A percentile compares a stretch with the other conserved stretches of the same genome.
Conservation (phyloP, 2,888 invertebrate species). For the Volucella inflata region DNA sequence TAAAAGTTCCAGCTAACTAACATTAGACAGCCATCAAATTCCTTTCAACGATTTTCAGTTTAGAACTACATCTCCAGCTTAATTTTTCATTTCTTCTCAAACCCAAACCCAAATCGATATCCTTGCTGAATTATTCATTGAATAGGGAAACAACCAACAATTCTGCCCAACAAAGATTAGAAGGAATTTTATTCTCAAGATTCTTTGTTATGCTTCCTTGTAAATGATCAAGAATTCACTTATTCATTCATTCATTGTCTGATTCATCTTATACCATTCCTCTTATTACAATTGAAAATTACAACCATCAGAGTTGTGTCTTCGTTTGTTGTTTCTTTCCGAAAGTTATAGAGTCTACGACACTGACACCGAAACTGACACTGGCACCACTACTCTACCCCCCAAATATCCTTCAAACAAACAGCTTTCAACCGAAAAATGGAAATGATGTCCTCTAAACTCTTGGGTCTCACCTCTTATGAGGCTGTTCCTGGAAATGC, state of each 20-base stretch:
- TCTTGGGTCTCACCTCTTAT: too few relatives aligned
- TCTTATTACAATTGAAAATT: constrained; percentile 66
- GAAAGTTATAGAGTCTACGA: constrained; percentile 20
- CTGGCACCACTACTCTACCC: too few relatives aligned
- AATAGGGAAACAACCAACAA: constrained; percentile 44
- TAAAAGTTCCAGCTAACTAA: too few relatives aligned
- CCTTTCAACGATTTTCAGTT: too few relatives aligned
- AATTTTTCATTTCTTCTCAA: background rate
- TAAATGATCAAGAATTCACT: constrained; percentile 66
- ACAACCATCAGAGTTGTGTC: constrained; percentile 46
- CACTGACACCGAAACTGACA: background rate
- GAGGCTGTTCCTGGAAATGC: constrained; percentile 59
- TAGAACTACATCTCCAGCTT: too few relatives aligned
- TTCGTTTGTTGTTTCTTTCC: constrained; percentile 35
- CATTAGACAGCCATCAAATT: too few relatives aligned
- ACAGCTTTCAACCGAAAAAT: constrained; percentile 47
- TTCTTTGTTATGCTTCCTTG: constrained; percentile 44
- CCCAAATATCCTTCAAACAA: background rate
- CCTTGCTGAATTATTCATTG: constrained; percentile 65
- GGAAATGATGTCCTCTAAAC: constrained; percentile 71
- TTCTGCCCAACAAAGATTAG: constrained; percentile 62
- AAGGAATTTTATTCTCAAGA: constrained; percentile 56
- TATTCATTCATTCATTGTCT: constrained; percentile 13
- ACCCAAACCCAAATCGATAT: constrained; percentile 35
- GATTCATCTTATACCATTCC: constrained; percentile 7